Evolutionary conservation across 2,113 vertebrate genomes (phyloP).

Genomic region (Athene noctua): DNA sequence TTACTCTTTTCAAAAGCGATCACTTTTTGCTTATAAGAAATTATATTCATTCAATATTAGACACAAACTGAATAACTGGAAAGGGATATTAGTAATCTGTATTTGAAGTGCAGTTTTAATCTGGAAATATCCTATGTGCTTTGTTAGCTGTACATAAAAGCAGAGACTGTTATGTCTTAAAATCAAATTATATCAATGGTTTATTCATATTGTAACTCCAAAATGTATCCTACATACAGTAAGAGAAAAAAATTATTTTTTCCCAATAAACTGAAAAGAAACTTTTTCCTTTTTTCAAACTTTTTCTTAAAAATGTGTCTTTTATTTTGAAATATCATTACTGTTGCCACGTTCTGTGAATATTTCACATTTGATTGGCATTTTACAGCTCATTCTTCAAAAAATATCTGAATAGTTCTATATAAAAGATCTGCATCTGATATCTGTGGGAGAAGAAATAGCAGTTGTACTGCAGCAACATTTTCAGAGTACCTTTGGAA

Average conservation of each 20-base stretch:
- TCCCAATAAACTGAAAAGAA: not conserved
- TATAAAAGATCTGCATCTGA: not conserved
- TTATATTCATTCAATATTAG: not conserved
- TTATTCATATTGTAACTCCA: not conserved
- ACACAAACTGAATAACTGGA: not conserved
- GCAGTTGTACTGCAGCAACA: not conserved
- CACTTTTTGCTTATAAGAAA: not conserved
- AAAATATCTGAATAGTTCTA: not conserved
- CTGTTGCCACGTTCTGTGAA: not conserved
- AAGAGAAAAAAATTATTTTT: not conserved
- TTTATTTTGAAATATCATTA: not conserved
- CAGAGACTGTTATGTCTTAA: not conserved
- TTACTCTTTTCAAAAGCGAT: not conserved
- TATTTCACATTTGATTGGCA: not conserved
- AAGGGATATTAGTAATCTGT: not conserved
- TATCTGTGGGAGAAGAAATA: not conserved
- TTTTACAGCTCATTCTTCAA: not conserved
- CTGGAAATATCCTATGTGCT: not conserved
- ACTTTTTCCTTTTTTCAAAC: not conserved
- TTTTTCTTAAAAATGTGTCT: not conserved
- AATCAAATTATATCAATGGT: not conserved
- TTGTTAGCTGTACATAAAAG: not conserved
- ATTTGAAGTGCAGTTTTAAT: not conserved
- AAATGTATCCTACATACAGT: not conserved
- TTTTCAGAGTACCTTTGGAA: not conserved